Conservation (phyloP, 2,888 invertebrate species). For the Zelleria hepariella region DNA sequence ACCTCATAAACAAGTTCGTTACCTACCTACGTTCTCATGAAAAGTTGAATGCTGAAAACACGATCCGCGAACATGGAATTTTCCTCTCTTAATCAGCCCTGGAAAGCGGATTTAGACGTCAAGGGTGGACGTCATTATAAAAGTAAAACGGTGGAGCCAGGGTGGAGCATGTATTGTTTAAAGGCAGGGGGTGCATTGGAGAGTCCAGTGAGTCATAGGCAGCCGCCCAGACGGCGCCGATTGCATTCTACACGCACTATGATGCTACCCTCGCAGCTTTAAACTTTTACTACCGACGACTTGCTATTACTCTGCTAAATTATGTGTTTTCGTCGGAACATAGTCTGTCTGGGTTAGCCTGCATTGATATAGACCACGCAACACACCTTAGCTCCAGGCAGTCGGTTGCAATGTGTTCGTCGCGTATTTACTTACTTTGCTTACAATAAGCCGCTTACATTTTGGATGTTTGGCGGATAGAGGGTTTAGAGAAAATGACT, state of each 20-base stretch:
- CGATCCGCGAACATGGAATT: neutral
- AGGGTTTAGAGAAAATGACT: too few relatives aligned
- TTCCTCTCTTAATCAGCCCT: too few relatives aligned
- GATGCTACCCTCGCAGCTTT: constrained; percentile 28
- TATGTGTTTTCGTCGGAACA: neutral
- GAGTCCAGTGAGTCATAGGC: constrained; percentile 42
- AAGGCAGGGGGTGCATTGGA: neutral
- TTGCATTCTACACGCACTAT: constrained; percentile 34
- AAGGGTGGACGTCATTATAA: neutral
- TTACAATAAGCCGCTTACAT: too few relatives aligned
- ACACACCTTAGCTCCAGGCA: neutral
- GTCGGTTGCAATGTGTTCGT: too few relatives aligned
- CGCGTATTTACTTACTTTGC: too few relatives aligned
- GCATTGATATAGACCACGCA: neutral
- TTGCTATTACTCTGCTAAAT: neutral
- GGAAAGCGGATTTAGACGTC: neutral
- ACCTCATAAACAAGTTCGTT: neutral
- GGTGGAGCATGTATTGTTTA: neutral
- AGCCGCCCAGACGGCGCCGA: constrained; percentile 61
- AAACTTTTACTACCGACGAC: constrained; percentile 11
- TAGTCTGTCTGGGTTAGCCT: neutral
- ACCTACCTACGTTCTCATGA: neutral
- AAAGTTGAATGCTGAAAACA: neutral
- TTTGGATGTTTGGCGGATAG: too few relatives aligned
- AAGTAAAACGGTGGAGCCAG: too few relatives aligned